Evolutionary conservation across 2,888 invertebrate genomes (phyloP), one percentile per base, ranked within the genome.

Genomic region (Hartigia nigra): DNA sequence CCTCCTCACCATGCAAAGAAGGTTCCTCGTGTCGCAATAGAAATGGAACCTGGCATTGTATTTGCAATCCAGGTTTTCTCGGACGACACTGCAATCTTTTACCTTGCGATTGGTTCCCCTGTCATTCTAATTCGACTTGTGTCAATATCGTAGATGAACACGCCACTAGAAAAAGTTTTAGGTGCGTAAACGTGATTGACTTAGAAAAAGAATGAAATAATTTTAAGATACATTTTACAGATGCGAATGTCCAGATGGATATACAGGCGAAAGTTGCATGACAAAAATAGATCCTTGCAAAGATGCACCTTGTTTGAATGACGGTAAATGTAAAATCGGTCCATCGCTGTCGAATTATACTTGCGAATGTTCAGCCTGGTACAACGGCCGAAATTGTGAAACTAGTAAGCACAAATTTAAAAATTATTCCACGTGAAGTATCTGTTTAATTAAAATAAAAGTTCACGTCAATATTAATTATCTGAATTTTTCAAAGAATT

Each of bases 51-150:
- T 94, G 92, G 90, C 87, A 89, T 72, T 94, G 94, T 83, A 82
- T 91, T 35, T 94, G 94, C 84, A 87, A 86, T 35, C 88, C 91
- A 3, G 94, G 94, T 37, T 93, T 91, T 84, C 90, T 93, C 34
- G 94, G 94, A 4, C 91, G 91, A 78, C 91, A 93, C 77, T 94
- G 94, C 84, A 92, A 93, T 85, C 87, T 93, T 36, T 84, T 93
- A 72, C 93, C 95, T 9, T 95, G 95, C 86, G 93, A 93, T 83
- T 93, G 92, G 85, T 87, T 92, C 76, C 94, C 94, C 0, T 95
- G 95, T 84, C 89, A 89, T 70, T 82, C 82, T 23, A 92, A 92
- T 83, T 87, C 91, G 1, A 89, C 92, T 76, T 94, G 94, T 83
- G 81, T 92, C 2, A 93, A 94, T 85, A 82, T 92, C 11, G 86